Percentiles rank a stretch among this genome's conserved stretches.
Evolutionary conservation across 37 sponge, comb jelly and placozoan genomes (phyloP).

Genomic region (Crambe crambe): DNA sequence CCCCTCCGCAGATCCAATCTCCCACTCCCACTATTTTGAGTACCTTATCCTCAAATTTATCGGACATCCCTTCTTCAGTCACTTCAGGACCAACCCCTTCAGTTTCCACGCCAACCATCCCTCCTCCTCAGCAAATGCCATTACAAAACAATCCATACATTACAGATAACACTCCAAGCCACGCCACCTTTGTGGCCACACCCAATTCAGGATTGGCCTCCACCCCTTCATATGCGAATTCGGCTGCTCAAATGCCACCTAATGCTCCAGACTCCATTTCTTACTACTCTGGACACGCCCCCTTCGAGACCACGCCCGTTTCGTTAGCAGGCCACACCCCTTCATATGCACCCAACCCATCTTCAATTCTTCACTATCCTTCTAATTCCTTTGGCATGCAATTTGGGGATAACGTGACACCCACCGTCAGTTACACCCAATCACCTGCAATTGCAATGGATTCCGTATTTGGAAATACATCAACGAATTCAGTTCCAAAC

Average conservation of each 20-base stretch:
- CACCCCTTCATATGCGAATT: neutral
- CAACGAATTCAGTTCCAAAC: neutral
- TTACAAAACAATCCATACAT: too few relatives aligned
- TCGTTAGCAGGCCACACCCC: neutral
- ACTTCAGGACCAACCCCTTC: too few relatives aligned
- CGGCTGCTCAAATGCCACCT: neutral
- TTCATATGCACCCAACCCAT: neutral
- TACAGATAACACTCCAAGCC: too few relatives aligned
- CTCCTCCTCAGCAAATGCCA: too few relatives aligned
- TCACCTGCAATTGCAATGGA: neutral
- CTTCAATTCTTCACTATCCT: neutral
- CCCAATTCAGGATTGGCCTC: neutral
- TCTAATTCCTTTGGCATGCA: neutral
- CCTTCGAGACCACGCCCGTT: neutral
- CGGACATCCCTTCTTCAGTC: neutral
- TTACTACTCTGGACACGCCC: neutral
- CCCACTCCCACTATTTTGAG: neutral
- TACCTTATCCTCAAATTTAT: too few relatives aligned
- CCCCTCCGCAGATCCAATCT: neutral
- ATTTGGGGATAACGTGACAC: too few relatives aligned
- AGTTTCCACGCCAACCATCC: too few relatives aligned
- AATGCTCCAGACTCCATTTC: neutral
- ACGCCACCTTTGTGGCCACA: too few relatives aligned
- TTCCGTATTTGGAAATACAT: neutral
- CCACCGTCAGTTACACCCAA: too few relatives aligned